Percentiles rank a stretch among this genome's conserved stretches.
These are phyloP conservation scores for Hirundo rustica DNA, from an alignment of 2,797 vertebrate genomes.

Conservation along the genomic window DNA sequence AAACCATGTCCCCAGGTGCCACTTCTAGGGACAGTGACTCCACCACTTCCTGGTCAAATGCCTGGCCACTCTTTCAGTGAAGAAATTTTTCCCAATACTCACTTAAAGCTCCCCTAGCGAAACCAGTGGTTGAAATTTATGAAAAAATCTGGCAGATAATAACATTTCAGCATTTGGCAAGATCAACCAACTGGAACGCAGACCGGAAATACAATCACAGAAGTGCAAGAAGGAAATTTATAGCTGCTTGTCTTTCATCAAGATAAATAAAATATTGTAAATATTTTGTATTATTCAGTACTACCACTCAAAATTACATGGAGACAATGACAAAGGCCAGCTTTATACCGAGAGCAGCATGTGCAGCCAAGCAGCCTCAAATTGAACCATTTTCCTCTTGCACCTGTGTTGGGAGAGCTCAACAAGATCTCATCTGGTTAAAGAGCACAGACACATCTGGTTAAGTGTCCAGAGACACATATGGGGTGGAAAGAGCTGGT, in stretches of 20 bases:
- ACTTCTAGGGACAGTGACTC: neutral
- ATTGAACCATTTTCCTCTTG: neutral
- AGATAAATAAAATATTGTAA: slow-evolving; percentile 32
- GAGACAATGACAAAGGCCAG: neutral
- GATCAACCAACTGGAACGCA: neutral
- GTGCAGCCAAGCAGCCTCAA: neutral
- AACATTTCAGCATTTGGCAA: neutral
- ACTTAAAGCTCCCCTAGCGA: neutral
- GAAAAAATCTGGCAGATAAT: neutral
- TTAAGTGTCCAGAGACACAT: neutral
- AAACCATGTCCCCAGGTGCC: neutral
- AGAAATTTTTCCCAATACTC: neutral
- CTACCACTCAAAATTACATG: neutral
- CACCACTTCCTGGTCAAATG: neutral
- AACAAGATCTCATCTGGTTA: neutral
- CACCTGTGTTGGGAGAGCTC: neutral
- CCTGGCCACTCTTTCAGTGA: neutral
- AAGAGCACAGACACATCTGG: neutral
- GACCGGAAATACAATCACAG: slow-evolving; percentile 11
- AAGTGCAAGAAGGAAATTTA: neutral
- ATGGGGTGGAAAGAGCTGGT: neutral
- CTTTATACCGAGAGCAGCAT: neutral
- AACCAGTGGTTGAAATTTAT: neutral
- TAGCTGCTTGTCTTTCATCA: neutral
- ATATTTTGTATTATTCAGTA: slow-evolving; percentile 29